phyloP scores from a whole-genome alignment of 2,888 invertebrate genomes.

The Lithosia quadra region DNA sequence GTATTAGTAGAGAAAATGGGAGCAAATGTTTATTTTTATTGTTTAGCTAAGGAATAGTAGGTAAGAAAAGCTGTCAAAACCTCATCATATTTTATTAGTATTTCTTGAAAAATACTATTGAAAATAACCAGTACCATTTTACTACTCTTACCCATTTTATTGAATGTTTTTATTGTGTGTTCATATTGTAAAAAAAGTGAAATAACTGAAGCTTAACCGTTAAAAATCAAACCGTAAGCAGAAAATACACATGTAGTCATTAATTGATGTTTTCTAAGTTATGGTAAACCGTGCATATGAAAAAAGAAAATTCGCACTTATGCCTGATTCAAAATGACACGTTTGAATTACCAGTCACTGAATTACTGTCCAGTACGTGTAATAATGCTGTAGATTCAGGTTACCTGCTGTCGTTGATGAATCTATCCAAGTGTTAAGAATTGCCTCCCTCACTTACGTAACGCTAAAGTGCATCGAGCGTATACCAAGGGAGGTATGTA shows the following conservation, averaged over 20 bases:
- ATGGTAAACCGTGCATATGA: not conserved
- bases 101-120: too few relatives aligned
- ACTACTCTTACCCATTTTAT: too few relatives aligned
- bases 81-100: not conserved
- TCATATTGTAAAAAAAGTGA: too few relatives aligned
- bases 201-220: too few relatives aligned
- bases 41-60: too few relatives aligned
- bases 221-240: not conserved
- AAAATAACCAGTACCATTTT: too few relatives aligned
- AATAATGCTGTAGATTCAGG: not conserved
- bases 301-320: not conserved
- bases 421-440: constrained; percentile 29
- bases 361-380: not conserved
- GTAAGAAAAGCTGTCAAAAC: too few relatives aligned
- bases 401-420: constrained; percentile 27
- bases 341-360: not conserved
- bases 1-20: not conserved
- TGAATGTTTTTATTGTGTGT: too few relatives aligned
- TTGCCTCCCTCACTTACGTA: constrained; percentile 40
- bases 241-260: not conserved
- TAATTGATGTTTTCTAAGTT: not conserved
- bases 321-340: not conserved
- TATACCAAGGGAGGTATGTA: constrained; percentile 44
- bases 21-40: not conserved
- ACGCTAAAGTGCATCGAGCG: constrained; percentile 53